Conservation (phyloP, 2,888 invertebrate genomes). For the Ctena decussata region DNA sequence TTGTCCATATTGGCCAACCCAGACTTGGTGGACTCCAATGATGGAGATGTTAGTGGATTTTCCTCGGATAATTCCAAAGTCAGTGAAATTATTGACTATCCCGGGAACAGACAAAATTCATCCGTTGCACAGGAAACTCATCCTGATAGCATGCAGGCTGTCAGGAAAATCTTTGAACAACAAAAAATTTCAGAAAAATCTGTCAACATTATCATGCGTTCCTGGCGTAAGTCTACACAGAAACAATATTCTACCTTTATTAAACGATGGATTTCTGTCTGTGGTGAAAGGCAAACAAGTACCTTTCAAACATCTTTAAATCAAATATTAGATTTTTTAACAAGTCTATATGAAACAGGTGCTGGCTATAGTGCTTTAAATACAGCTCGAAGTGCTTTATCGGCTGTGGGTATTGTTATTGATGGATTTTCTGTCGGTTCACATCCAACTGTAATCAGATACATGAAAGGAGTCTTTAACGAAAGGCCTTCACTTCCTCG, state of each 20-base stretch:
- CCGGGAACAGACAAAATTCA: not conserved
- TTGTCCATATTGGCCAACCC: constrained; percentile 41
- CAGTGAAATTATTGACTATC: not conserved
- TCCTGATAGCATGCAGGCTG: constrained; percentile 22
- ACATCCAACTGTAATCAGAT: constrained; percentile 8
- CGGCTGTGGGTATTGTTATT: not conserved
- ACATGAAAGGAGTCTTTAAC: constrained; percentile 26
- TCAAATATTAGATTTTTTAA: constrained; percentile 19
- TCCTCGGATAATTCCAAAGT: constrained; percentile 6
- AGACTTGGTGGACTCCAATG: constrained; percentile 39
- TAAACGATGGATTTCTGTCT: constrained; percentile 24
- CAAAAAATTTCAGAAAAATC: constrained; percentile 7
- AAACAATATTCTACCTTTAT: constrained; percentile 41
- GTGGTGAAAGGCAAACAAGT: too few species aligned
- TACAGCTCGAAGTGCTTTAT: constrained; percentile 22
- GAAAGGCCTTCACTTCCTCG: not conserved
- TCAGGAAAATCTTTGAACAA: constrained; percentile 10
- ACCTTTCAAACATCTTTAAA: constrained; percentile 8
- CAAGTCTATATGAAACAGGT: not conserved
- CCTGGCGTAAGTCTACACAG: constrained; percentile 30
- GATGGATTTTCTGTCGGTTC: constrained; percentile 16
- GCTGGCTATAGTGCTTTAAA: constrained; percentile 20
- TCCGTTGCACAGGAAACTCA: not conserved
- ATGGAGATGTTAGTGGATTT: constrained; percentile 12
- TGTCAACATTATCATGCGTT: constrained; percentile 13